Base-by-base conservation (phyloP, 1,140 invertebrate species). In the Orius insidiosus region DNA sequence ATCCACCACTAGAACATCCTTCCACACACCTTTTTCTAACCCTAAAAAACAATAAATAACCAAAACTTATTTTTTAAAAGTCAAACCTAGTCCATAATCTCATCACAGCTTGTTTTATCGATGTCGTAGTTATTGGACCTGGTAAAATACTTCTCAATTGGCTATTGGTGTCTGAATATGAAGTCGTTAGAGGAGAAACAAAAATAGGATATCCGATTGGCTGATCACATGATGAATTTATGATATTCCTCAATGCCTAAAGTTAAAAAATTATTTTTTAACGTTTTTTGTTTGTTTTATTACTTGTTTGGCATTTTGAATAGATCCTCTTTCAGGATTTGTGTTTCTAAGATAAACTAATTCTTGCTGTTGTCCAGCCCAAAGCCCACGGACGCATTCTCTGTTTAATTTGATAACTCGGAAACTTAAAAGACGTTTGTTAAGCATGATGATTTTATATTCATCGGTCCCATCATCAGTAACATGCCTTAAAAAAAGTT, bases 141-240 rank as follows among this genome's bases (percentile, higher is more conserved):
- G 89, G 90, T 35, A 88, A 64, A 24, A 94, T 68, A 24, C 71
- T 67, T 51, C 72, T 74, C 10, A 93, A 68, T 60, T 89, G 84
- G 48, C 78, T 70, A 58, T 92, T 90, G 1, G 86, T 93, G 59
- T 95, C 90, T 0, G 85, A 84, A 62, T 93, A 98, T 7, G 92
- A 97, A 0, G 95, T 98, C 0, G 90, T 98, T 30, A 99, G 67
- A 0, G 95, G 94, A 0, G 93, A 98, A 4, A 99, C 95, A 65
- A 98, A 99, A 56, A 98, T 98, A 2, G 95, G 96, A 66, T 98
- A 99, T 2, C 92, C 92, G 49, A 99, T 98, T 1, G 96, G 96
- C 63, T 98, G 94, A 70, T 99, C 96, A 69, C 95, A 98, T 4
- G 94, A 98, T 15, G 93, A 98, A 66, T 98, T 99, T 50, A 98